Conservation (phyloP, 2,888 invertebrate species). For the Carabus problematicus region DNA sequence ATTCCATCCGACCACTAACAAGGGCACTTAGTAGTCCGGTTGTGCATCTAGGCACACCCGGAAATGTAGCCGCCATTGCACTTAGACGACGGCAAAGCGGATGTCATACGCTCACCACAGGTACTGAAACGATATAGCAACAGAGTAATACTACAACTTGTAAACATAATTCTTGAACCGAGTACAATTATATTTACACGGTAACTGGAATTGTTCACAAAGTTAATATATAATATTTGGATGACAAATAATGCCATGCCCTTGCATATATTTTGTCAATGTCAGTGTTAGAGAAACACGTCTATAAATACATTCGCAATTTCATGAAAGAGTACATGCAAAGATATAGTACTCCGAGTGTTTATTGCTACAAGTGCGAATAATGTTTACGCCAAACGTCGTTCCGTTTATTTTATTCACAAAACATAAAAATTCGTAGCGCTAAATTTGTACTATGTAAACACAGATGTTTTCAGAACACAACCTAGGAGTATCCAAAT, state of each 20-base stretch:
- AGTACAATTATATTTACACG: conserved; percentile 1
- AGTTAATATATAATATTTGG: too few species aligned
- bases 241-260: too few species aligned
- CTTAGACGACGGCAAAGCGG: conserved; percentile 57
- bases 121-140: too few species aligned
- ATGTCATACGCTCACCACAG: conserved; percentile 58
- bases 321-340: too few species aligned
- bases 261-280: background rate
- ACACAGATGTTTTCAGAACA: conserved; percentile 12
- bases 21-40: conserved; percentile 86
- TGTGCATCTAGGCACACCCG: conserved; percentile 71
- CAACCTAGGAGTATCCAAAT: too few species aligned
- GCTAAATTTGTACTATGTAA: conserved; percentile 18
- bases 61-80: conserved; percentile 47
- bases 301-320: conserved; percentile 7
- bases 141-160: too few species aligned
- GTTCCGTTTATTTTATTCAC: conserved; percentile 8
- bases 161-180: background rate
- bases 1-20: conserved; percentile 70
- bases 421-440: background rate
- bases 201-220: too few species aligned
- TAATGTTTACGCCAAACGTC: conserved; percentile 21
- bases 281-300: conserved; percentile 9
- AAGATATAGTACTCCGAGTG: background rate
- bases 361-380: conserved; percentile 22